Evolutionary conservation across 2,888 invertebrate species (phyloP), one percentile per base, ranked within the genome.

Genomic region (Camptogramma bilineatum): DNA sequence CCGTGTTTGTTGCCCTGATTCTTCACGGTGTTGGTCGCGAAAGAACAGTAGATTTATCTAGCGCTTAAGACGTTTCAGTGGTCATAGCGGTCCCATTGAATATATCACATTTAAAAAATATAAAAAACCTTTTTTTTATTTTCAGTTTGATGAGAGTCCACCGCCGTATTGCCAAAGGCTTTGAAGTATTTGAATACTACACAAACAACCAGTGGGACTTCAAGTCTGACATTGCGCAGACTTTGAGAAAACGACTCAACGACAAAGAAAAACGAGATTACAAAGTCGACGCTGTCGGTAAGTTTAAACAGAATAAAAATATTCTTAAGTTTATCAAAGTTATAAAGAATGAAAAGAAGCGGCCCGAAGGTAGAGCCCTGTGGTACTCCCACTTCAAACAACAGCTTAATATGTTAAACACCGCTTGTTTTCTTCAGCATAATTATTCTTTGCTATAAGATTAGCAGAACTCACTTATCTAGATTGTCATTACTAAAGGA

Each of bases 201-300:
- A 97, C 98, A 0, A 97, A 96, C 82, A 97, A 97, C 81, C 97
- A 97, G 69, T 98, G 98, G 98, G 96, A 96, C 79, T 97, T 98
- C 84, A 95, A 95, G 50, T 97, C 97, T 18, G 94, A 95, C 54
- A 94, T 95, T 69, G 94, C 95, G 0, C 85, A 95, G 8, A 81
- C 87, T 7, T 73, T 96, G 0, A 87, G 97, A 31, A 82, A 87
- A 1, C 82, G 88, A 4, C 88, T 97, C 72, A 97, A 97, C 78
- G 90, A 94, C 0, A 90, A 87, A 61, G 97, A 97, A 81, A 91
- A 94, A 50, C 73, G 88, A 4, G 94, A 94, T 34, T 97, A 96
- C 78, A 95, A 96, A 66, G 87, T 96, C 0, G 96, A 97, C 70
- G 95, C 95, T 0, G 89, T 94, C 8, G 95, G 95, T 81, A 71